Evolutionary conservation across 2,113 vertebrate genomes (phyloP).

Genomic region (Bubo blakistoni): DNA sequence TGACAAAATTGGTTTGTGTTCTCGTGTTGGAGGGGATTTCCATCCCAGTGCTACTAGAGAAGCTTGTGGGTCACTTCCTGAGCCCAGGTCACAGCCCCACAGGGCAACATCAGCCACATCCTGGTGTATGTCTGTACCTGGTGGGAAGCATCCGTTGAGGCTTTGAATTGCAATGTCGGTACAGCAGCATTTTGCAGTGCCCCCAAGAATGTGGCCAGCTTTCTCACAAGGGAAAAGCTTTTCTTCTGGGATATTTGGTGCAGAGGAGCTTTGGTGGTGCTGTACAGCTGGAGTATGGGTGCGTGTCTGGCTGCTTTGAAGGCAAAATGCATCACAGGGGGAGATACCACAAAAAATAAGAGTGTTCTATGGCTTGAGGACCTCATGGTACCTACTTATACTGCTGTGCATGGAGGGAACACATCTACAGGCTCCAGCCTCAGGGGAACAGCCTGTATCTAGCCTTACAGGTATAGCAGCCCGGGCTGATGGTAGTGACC

Average conservation of each 20-base stretch:
- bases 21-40: background rate
- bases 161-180: background rate
- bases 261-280: background rate
- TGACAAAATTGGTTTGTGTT: background rate
- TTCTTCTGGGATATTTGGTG: background rate
- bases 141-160: fast-evolving
- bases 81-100: background rate
- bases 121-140: background rate
- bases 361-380: background rate
- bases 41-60: background rate
- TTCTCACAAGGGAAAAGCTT: background rate
- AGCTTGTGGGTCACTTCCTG: background rate
- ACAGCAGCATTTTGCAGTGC: background rate
- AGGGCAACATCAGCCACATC: background rate
- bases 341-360: background rate
- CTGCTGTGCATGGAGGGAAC: background rate
- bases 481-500: background rate
- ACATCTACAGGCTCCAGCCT: background rate
- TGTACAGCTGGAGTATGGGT: background rate
- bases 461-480: background rate
- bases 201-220: background rate
- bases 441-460: background rate
- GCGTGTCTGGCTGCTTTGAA: background rate
- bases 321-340: background rate
- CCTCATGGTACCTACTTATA: background rate